These are phyloP conservation scores for Glandiceps talaboti DNA, from an alignment of 53 echinoderm and acorn worm genomes.

Conservation along the genomic window DNA sequence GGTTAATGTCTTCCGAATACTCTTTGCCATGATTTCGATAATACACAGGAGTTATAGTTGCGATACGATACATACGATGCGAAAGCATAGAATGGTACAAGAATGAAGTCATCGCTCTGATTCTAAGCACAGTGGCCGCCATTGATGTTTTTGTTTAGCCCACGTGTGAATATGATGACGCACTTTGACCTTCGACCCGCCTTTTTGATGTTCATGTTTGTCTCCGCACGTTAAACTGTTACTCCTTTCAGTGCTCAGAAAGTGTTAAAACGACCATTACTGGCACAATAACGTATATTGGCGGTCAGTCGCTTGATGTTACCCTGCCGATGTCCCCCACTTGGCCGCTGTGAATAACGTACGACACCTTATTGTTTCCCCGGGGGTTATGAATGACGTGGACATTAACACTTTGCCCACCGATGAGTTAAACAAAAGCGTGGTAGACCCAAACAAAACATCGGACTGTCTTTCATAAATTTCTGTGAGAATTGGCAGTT, in stretches of 20 bases:
- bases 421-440: too few relatives aligned
- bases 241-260: neutral
- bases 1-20: constrained; percentile 2
- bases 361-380: too few relatives aligned
- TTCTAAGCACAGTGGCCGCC: neutral
- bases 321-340: too few relatives aligned
- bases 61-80: neutral
- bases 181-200: neutral
- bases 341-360: too few relatives aligned
- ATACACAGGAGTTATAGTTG: neutral
- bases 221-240: neutral
- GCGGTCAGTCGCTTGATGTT: too few relatives aligned
- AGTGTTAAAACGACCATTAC: neutral
- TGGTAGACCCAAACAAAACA: too few relatives aligned
- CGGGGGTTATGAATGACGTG: too few relatives aligned
- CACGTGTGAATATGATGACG: neutral
- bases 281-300: neutral
- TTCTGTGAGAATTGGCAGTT: too few relatives aligned
- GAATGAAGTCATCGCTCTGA: neutral
- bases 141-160: neutral
- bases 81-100: neutral
- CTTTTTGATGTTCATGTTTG: neutral
- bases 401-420: too few relatives aligned
- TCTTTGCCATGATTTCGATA: constrained; percentile 10
- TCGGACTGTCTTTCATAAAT: too few relatives aligned